Conservation (phyloP, 2,113 vertebrate genomes). For the Gopherus evgoodei region DNA sequence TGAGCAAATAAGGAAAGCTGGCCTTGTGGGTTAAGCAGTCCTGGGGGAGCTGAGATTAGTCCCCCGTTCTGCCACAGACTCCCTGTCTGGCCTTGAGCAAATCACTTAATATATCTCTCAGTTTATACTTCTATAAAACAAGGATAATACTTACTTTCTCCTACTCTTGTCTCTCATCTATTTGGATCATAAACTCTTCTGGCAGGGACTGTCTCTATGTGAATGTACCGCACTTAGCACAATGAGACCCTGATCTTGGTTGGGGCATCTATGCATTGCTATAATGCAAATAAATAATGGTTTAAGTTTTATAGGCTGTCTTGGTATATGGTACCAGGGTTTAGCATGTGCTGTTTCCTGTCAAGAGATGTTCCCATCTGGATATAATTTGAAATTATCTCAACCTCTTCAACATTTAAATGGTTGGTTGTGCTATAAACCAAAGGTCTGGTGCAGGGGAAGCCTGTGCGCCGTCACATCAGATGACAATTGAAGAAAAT, state of each 20-base stretch:
- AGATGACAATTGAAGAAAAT: background rate
- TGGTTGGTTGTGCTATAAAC: background rate
- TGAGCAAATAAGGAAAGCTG: background rate
- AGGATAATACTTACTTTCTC: background rate
- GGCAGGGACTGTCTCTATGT: background rate
- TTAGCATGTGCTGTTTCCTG: background rate
- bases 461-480: background rate
- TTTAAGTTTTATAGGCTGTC: background rate
- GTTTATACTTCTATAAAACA: background rate
- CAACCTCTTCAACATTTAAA: background rate
- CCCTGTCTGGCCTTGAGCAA: background rate
- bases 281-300: background rate
- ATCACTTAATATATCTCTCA: background rate
- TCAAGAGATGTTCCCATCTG: background rate
- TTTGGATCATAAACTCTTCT: background rate
- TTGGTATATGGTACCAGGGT: background rate
- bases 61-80: background rate
- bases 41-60: background rate
- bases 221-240: fast-evolving
- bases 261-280: background rate
- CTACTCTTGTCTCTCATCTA: background rate
- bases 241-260: background rate
- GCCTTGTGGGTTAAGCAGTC: background rate
- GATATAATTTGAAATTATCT: background rate
- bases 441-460: background rate